Percentiles rank a stretch among this genome's conserved stretches.
Conservation (phyloP, 2,113 vertebrate species). For the Lanius ludovicianus region DNA sequence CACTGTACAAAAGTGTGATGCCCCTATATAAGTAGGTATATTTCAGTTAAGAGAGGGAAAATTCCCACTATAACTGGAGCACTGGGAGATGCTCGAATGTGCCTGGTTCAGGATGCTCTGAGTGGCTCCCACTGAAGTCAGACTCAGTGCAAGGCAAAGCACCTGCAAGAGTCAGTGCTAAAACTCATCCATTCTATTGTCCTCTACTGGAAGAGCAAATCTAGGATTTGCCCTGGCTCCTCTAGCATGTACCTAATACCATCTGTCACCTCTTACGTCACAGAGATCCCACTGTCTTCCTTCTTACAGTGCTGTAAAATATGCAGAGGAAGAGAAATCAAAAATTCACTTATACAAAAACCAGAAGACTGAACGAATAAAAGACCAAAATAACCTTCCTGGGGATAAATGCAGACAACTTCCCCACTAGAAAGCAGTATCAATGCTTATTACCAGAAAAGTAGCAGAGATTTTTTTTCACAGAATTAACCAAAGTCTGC, state of each 20-base stretch:
- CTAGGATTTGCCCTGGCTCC: neutral
- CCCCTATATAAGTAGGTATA: neutral
- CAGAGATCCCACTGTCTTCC: neutral
- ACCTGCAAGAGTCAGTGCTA: neutral
- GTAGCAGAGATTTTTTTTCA: neutral
- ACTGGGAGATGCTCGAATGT: neutral
- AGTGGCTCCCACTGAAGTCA: neutral
- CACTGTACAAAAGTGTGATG: neutral
- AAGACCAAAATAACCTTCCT: neutral
- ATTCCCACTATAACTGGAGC: fast-evolving
- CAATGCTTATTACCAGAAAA: neutral
- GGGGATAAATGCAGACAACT: neutral
- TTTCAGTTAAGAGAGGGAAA: neutral
- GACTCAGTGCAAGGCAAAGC: neutral
- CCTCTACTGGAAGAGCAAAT: neutral
- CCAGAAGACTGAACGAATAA: neutral
- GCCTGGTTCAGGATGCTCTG: neutral
- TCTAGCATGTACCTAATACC: neutral
- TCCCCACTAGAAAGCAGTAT: fast-evolving
- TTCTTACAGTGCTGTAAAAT: neutral
- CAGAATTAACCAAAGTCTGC: neutral
- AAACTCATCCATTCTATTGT: neutral
- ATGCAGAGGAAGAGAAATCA: neutral
- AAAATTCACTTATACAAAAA: neutral
- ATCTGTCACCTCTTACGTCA: neutral